Base-by-base conservation (phyloP, 1,140 invertebrate genomes). In the Marisa cornuarietis region DNA sequence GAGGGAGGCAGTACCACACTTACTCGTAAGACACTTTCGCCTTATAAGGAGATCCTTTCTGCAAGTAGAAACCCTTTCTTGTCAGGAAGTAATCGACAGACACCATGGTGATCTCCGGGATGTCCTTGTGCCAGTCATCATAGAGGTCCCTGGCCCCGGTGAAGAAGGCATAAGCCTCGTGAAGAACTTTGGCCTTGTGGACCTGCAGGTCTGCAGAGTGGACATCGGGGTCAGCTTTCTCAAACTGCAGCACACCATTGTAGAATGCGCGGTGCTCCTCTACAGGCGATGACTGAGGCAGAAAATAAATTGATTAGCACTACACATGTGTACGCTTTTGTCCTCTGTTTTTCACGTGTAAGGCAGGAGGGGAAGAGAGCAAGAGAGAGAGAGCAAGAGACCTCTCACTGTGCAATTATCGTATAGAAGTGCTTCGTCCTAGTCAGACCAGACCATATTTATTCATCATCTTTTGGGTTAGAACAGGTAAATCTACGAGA, bases 31-130 rank as follows among this genome's bases (percentile, higher is more conserved):
- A 82, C 54, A 86, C 82, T 26, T 82, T 74, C 16, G 76, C 66
- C 9, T 69, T 80, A 52, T 82, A 83, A 9, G 81, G 77, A n/a
- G 85, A 86, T 51, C 83, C 81, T 52, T 86, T 86, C 31, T 77
- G 85, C 22, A 86, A 71, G 9, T 76, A 82, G 61, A 85, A 74
- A 5, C 78, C 83, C 49, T 85, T 82, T 10, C 73, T 54, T 54
- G 79, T 82, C 24, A 71, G 76, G 7, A 83, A 74, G 54, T 81
- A 82, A 31, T 83, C 71, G 49, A 83, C 83, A 22, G 78, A 76
- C 8, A 76, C 71, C 49, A 81, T 78, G 11, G 62, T 74, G 10
- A 86, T 58, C 51, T 83, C 79, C 79, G 84, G 85, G 66, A 80
- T 74, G 7, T 83, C 79, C 0, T 63, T 24, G 20, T 71, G 73